phyloP scores from a whole-genome alignment of 2,888 invertebrate species.

The Crocallis elinguaria region DNA sequence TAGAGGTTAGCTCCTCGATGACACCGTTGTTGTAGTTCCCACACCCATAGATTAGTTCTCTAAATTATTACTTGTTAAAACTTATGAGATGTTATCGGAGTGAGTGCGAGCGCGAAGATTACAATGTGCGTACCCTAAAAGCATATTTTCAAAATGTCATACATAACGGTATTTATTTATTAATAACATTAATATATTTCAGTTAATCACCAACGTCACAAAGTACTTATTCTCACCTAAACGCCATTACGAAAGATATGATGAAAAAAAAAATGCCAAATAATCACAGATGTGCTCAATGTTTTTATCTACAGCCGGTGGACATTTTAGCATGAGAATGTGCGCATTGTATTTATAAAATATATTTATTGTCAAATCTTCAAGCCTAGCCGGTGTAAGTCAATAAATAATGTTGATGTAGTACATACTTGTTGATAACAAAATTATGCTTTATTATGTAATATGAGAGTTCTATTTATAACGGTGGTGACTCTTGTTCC shows the following conservation, averaged over 20 bases:
- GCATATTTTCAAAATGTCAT: conserved; percentile 49
- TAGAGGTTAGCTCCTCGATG: too few relatives aligned
- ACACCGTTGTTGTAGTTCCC: neutral
- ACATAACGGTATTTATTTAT: conserved; percentile 51
- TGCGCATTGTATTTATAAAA: conserved; percentile 72
- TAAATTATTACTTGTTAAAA: conserved; percentile 11
- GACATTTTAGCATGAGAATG: conserved; percentile 54
- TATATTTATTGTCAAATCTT: conserved; percentile 68
- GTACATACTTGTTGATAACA: conserved; percentile 71
- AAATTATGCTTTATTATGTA: conserved; percentile 75
- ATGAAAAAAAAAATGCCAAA: conserved; percentile 63
- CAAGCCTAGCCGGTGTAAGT: conserved; percentile 68
- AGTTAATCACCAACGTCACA: conserved; percentile 61
- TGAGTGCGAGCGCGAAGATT: conserved; percentile 50
- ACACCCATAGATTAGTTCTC: conserved; percentile 7
- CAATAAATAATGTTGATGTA: conserved; percentile 75
- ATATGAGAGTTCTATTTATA: conserved; percentile 75
- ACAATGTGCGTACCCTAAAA: conserved; percentile 72
- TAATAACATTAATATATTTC: conserved; percentile 45
- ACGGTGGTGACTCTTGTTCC: conserved; percentile 69
- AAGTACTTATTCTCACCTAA: conserved; percentile 58
- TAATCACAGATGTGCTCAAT: conserved; percentile 66
- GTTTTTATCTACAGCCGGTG: conserved; percentile 50
- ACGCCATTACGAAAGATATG: conserved; percentile 39
- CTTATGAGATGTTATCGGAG: conserved; percentile 48